phyloP scores from a whole-genome alignment of 1,140 invertebrate species.

The Anthonomus grandis region DNA sequence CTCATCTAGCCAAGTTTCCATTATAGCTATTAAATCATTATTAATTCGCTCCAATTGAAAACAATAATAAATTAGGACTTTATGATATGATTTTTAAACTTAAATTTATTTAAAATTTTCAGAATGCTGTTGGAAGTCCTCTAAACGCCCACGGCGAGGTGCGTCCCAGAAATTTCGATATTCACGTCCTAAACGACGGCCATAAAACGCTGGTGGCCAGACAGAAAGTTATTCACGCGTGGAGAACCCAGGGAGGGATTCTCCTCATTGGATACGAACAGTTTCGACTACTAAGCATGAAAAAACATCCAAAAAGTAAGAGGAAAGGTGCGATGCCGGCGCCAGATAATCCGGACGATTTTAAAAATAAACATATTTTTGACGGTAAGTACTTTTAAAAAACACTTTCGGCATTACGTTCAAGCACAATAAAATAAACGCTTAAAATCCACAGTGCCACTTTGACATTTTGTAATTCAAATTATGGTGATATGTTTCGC shows the following conservation, averaged over 20 bases:
- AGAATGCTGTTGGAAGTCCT: slow-evolving; percentile 44
- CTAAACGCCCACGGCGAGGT: slow-evolving; percentile 60
- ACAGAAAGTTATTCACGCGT: slow-evolving; percentile 62
- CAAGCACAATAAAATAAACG: background rate
- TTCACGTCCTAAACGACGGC: slow-evolving; percentile 91
- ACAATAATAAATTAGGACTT: no score
- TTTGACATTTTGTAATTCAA: no score
- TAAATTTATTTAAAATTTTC: no score
- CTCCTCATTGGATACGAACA: slow-evolving; percentile 97
- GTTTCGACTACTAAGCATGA: slow-evolving; percentile 83
- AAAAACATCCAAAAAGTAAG: slow-evolving; percentile 62
- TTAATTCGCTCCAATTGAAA: no score
- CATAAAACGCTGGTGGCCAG: slow-evolving; percentile 83
- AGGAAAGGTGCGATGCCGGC: slow-evolving; percentile 47
- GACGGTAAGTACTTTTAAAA: slow-evolving; percentile 64
- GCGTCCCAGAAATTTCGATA: slow-evolving; percentile 74
- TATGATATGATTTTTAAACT: no score
- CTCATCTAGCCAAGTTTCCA: no score
- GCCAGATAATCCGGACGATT: slow-evolving; percentile 61
- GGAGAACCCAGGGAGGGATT: slow-evolving; percentile 87
- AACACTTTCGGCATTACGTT: no score
- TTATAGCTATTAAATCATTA: no score
- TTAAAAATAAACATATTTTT: slow-evolving; percentile 80
- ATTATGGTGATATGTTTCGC: no score
- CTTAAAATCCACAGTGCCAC: no score